Base-by-base conservation (phyloP, 2,797 vertebrate genomes). In the Notamacropus eugenii region DNA sequence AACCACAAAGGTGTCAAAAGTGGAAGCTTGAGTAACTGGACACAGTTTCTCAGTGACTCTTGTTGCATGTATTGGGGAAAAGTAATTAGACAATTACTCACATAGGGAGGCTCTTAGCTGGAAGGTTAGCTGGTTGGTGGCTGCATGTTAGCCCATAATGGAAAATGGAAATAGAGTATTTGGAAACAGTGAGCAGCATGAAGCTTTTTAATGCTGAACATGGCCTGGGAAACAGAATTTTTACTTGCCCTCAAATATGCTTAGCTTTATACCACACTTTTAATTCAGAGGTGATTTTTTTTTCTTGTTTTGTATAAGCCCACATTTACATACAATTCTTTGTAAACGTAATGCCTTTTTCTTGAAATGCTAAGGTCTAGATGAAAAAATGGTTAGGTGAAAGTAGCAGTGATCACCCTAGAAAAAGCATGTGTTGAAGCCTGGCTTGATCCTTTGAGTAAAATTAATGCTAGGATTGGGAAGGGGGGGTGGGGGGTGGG, bases 181-280 rank as follows among this genome's bases (percentile, higher is more conserved):
- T 90, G 91, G 31, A 52, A 94, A 90, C 34, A 54, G 34, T 31
- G 34, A 57, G 50, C 40, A 92, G 62, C 56, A 92, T 46, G 91
- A 96, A 95, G 0, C 9, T 46, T 96, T 96, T n/a, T 27, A 3
- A 12, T 8, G 74, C 82, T 92, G 94, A 19, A 95, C 93, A 90
- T 97, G 97, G 97, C 95, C 98, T 98, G 98, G 98, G 98, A 98
- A 98, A 98, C 98, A 97, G 96, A 97, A 97, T 98, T 98, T 98
- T 98, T 95, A 94, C 97, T 96, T 96, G 90, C 94, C 96, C 98
- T 98, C 98, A 94, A 97, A 97, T 98, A 97, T 95, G 96, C 98
- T 98, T 98, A 98, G 97, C 98, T 98, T 98, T 97, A 98, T 98
- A 98, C 97, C 98, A 98, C 98, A 98, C 93, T 98, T 97, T 94